phyloP scores from a whole-genome alignment of 2,888 invertebrate species.

The Rhyacophila evoluta region DNA sequence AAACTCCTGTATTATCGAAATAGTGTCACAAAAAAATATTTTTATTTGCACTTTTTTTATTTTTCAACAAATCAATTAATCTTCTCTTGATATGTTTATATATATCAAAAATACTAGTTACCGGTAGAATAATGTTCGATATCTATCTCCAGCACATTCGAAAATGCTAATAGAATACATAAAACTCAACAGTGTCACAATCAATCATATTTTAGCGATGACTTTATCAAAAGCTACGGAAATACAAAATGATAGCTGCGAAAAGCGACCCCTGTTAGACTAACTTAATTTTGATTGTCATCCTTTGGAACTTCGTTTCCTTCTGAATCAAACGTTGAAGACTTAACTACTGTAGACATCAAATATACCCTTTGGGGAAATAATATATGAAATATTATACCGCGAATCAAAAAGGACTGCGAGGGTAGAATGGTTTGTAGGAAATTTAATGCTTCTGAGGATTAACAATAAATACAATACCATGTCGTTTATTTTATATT shows the following conservation, averaged over 20 bases:
- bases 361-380: not conserved
- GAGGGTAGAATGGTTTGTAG: not conserved
- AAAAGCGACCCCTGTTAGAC: not conserved
- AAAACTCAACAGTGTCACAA: not conserved
- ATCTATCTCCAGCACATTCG: too few relatives aligned
- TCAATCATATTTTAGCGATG: not conserved
- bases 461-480: too few relatives aligned
- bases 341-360: not conserved
- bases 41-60: too few relatives aligned
- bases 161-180: too few relatives aligned
- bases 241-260: not conserved
- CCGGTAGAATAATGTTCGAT: too few relatives aligned
- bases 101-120: too few relatives aligned
- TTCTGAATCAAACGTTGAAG: conserved; percentile 4
- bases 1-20: too few relatives aligned
- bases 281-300: conserved; percentile 22
- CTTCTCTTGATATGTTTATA: too few relatives aligned
- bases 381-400: not conserved
- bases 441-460: not conserved
- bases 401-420: not conserved
- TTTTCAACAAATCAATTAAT: too few relatives aligned
- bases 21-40: too few relatives aligned
- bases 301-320: not conserved
- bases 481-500: too few relatives aligned
- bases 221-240: not conserved